Percentiles rank a stretch among this genome's conserved stretches.
Evolutionary conservation across 2,888 invertebrate genomes (phyloP).

Genomic region (Drosophila dives): DNA sequence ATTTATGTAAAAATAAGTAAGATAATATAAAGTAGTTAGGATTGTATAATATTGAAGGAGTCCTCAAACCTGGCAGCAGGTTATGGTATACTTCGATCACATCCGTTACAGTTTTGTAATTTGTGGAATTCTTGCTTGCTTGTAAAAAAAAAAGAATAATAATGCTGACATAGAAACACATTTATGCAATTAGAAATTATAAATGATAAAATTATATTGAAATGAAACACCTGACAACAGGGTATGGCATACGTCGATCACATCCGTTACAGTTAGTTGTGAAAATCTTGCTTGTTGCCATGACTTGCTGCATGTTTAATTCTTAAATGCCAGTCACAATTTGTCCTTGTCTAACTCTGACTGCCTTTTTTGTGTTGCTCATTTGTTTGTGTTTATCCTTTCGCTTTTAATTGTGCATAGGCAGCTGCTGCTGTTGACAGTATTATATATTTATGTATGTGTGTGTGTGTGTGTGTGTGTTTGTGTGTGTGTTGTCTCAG

Average conservation of each 20-base stretch:
- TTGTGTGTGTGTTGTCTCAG: not conserved
- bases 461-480: not conserved
- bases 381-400: constrained; percentile 68
- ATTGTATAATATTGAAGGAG: not conserved
- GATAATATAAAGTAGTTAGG: rapidly evolving
- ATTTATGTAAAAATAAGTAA: not conserved
- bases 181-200: too few species aligned
- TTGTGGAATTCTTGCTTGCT: not conserved
- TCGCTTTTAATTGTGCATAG: constrained; percentile 70
- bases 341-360: constrained; percentile 42
- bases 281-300: constrained; percentile 11
- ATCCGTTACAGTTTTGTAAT: not conserved
- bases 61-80: not conserved
- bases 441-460: constrained; percentile 8
- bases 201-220: too few species aligned
- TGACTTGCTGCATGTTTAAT: constrained; percentile 48
- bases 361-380: constrained; percentile 62
- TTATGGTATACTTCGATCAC: not conserved
- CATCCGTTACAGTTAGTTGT: not conserved
- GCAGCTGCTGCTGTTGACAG: constrained; percentile 46
- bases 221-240: not conserved
- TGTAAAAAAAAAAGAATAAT: too few species aligned
- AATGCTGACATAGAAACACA: too few species aligned
- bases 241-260: not conserved
- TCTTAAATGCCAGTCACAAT: constrained; percentile 57